These are phyloP conservation scores for Todiramphus chloris DNA, from an alignment of 2,113 vertebrate species.

Conservation along the genomic window DNA sequence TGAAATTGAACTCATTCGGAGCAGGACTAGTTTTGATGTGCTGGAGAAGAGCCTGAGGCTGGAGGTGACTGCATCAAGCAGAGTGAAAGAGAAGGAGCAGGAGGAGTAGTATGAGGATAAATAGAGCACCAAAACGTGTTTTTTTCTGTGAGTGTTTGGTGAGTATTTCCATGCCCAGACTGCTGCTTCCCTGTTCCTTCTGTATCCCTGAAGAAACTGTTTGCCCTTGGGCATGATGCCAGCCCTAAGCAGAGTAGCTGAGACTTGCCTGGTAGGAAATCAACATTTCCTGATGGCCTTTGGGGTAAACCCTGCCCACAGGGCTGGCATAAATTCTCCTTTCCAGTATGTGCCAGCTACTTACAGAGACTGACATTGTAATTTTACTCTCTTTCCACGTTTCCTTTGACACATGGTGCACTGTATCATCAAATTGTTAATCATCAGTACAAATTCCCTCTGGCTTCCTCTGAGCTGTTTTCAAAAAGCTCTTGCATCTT, in stretches of 20 bases:
- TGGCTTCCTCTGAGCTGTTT: neutral
- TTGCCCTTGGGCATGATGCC: neutral
- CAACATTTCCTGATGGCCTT: neutral
- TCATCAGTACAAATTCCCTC: neutral
- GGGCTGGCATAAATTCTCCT: neutral
- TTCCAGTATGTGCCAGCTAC: neutral
- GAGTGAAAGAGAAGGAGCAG: neutral
- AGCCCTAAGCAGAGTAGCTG: neutral
- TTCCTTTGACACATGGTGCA: neutral
- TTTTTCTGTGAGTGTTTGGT: neutral
- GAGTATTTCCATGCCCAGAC: neutral
- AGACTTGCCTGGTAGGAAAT: neutral
- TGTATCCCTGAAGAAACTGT: neutral
- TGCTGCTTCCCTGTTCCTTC: neutral
- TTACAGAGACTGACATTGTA: neutral
- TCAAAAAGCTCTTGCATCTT: neutral
- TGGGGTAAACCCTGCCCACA: neutral
- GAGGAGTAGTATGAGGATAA: neutral
- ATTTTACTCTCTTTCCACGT: neutral
- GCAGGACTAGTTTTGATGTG: neutral
- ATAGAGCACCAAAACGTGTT: neutral
- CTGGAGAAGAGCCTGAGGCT: constrained; percentile 1
- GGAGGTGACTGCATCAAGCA: neutral
- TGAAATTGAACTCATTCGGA: neutral
- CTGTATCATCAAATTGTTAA: neutral